A percentile compares a stretch with the other conserved stretches of the same genome.
phyloP scores from a whole-genome alignment of 2,888 invertebrate species.

The Quadriops clusia region DNA sequence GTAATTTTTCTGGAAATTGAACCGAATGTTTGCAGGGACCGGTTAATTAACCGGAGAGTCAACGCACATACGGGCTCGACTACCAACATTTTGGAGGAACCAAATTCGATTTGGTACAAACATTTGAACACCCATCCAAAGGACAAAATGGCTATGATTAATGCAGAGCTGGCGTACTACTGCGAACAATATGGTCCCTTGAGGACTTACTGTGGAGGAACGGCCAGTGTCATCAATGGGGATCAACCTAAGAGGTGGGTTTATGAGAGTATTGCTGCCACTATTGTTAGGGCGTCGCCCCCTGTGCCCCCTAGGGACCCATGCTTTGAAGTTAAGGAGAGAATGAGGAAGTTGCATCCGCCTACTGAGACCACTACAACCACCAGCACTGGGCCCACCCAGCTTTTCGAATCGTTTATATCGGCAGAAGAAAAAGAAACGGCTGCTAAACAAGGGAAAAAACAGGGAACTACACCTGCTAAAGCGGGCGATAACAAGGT shows the following conservation, averaged over 20 bases:
- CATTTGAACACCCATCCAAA: conserved; percentile 28
- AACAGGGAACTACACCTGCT: too few species aligned
- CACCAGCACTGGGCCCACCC: too few species aligned
- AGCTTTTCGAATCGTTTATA: too few species aligned
- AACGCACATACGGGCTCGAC: conserved; percentile 29
- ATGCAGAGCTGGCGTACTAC: conserved; percentile 31
- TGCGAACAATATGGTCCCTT: conserved; percentile 33
- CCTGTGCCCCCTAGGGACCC: conserved; percentile 20
- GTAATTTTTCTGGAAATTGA: conserved; percentile 34
- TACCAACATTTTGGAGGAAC: conserved; percentile 20
- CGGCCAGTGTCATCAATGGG: conserved; percentile 29
- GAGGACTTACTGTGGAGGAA: conserved; percentile 32
- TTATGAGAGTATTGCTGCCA: conserved; percentile 24
- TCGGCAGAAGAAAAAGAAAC: too few species aligned
- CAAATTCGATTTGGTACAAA: conserved; percentile 18
- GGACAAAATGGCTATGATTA: conserved; percentile 25
- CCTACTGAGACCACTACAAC: too few species aligned
- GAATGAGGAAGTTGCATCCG: too few species aligned
- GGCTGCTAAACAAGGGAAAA: too few species aligned
- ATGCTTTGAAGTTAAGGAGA: conserved; percentile 13
- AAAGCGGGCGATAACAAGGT: too few species aligned
- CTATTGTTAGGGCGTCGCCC: conserved; percentile 24
- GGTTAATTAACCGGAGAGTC: conserved; percentile 24
- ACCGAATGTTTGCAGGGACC: conserved; percentile 29
- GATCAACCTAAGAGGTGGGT: conserved; percentile 30